Evolutionary conservation across 92 coral and sea anemone genomes (phyloP), one percentile per base, ranked within the genome.

Genomic region (Desmophyllum pertusum): DNA sequence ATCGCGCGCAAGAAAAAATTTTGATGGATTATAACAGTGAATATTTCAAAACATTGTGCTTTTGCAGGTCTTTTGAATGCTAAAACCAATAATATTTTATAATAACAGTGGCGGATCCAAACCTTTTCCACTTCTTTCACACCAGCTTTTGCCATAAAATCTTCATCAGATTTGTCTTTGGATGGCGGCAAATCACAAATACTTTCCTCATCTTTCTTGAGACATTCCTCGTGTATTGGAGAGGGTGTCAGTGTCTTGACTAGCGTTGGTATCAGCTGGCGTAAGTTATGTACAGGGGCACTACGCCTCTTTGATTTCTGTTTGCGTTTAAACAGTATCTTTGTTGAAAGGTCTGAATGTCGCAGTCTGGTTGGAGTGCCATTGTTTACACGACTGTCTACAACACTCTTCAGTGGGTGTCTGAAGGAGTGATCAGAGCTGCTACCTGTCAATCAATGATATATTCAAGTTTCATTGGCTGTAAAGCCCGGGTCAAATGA

Each of bases 321-420:
- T 72, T 82, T 82, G 11, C 31, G 70, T 59, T 82, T 82, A n/a
- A 82, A 57, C 40, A 39, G 70, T 18, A 37, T 41, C 45, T 65
- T 72, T 55, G 55, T 40, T 31, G 73, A 82, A 72, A 72, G 78
- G 41, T 55, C 79, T 29, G 86, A 82, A 71, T 30, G 59, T 53
- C 23, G 73, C 13, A 43, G 64, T 46, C 68, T 66, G 41, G 51
- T 75, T 48, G 51, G 82, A 33, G 88, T 79, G 27, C 84, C 90
- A 80, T 48, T 66, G 64, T 84, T 89, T 38, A 80, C 83, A 43
- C 83, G 70, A 75, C 87, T 91, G 65, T 88, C 94, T 79, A 88
- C 93, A 53, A 96, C 93, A 36, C 86, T 82, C 69, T 74, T 87
- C n/a, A 96, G 81, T 39, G 98, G 98, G 36, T 64, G 82, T 80